Conservation (phyloP, 1,140 invertebrate species). For the Oncopodura yosiiana region DNA sequence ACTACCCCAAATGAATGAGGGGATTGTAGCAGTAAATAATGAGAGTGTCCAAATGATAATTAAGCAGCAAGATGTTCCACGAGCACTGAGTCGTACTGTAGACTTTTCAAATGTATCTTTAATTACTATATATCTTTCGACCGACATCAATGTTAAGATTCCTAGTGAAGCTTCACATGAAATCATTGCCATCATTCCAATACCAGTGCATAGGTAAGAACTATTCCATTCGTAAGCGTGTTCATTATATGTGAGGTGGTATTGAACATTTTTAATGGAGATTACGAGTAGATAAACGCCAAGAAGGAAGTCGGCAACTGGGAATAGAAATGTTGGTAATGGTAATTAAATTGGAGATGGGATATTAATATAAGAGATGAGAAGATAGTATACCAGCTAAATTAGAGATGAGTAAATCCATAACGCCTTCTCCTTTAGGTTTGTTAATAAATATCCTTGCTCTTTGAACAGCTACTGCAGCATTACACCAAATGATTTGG, state of each 20-base stretch:
- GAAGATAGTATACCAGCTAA: conserved; percentile 48
- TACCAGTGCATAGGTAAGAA: conserved; percentile 54
- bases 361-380: neutral
- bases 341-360: neutral
- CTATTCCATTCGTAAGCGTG: conserved; percentile 57
- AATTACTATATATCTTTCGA: conserved; percentile 63
- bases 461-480: conserved; percentile 53
- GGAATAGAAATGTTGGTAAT: conserved; percentile 11
- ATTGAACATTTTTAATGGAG: conserved; percentile 54
- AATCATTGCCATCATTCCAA: conserved; percentile 56
- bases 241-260: conserved; percentile 52
- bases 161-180: conserved; percentile 63
- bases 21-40: no score
- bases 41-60: no score
- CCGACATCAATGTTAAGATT: conserved; percentile 63
- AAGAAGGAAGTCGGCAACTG: conserved; percentile 67
- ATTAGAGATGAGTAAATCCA: conserved; percentile 55
- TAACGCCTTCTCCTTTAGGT: conserved; percentile 40
- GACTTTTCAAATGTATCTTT: conserved; percentile 56
- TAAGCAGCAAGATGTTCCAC: no score
- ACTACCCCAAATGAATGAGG: no score
- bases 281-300: conserved; percentile 64
- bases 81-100: no score
- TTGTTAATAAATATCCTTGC: no score
- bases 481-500: conserved; percentile 56